Evolutionary conservation across 2,888 invertebrate genomes (phyloP).

Genomic region (Tenthredo distinguenda): DNA sequence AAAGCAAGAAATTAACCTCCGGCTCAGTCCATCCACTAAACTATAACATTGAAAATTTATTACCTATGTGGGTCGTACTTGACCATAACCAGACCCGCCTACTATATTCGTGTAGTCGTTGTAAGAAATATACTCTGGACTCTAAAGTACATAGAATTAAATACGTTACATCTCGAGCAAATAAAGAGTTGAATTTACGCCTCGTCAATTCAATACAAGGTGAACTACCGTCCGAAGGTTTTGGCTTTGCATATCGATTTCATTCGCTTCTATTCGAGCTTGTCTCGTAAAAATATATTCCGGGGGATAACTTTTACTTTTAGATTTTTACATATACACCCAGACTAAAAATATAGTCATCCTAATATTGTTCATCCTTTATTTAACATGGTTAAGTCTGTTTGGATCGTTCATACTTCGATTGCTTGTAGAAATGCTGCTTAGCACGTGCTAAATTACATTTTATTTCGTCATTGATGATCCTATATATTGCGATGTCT

Average conservation of each 20-base stretch:
- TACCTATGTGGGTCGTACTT: slow-evolving; percentile 32
- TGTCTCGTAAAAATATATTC: slow-evolving; percentile 24
- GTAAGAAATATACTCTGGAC: neutral
- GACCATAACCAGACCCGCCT: slow-evolving; percentile 34
- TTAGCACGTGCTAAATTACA: neutral
- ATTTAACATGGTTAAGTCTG: neutral
- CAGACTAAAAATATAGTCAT: neutral
- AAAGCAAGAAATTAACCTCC: neutral
- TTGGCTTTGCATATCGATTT: slow-evolving; percentile 14
- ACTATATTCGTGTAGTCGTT: neutral
- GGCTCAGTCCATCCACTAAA: neutral
- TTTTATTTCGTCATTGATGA: neutral
- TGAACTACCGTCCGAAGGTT: neutral
- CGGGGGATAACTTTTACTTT: neutral
- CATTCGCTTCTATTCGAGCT: neutral
- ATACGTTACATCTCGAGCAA: neutral
- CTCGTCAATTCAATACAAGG: slow-evolving; percentile 19
- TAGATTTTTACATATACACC: neutral
- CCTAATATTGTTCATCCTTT: neutral
- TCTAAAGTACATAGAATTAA: neutral
- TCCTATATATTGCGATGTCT: neutral
- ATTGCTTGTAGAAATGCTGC: neutral
- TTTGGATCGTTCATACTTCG: neutral
- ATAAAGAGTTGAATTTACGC: slow-evolving; percentile 19
- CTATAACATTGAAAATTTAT: slow-evolving; percentile 24